phyloP scores from a whole-genome alignment of 2,113 vertebrate genomes.

The Thomomys bottae region DNA sequence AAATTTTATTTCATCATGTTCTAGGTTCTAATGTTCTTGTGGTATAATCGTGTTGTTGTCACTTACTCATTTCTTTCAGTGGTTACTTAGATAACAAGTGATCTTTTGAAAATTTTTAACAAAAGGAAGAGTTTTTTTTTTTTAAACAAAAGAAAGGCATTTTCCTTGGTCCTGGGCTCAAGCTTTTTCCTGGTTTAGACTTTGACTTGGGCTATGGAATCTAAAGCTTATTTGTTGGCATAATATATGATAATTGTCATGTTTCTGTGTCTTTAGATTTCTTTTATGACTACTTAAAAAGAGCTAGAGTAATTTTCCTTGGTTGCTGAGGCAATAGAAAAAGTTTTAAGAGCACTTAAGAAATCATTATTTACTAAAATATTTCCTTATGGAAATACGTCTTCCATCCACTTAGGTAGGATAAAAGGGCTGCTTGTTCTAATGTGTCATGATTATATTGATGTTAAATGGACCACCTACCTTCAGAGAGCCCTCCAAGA shows the following conservation, averaged over 20 bases:
- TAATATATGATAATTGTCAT: slow-evolving; percentile 33
- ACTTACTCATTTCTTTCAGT: slow-evolving; percentile 35
- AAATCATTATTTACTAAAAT: slow-evolving; percentile 37
- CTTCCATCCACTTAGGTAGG: neutral
- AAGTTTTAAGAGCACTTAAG: slow-evolving; percentile 13
- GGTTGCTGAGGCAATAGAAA: neutral
- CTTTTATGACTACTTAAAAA: slow-evolving; percentile 3
- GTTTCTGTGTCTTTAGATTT: slow-evolving; percentile 47
- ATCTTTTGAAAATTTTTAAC: slow-evolving; percentile 43
- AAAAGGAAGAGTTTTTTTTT: too few relatives aligned
- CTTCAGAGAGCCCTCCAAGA: neutral
- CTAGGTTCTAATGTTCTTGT: neutral
- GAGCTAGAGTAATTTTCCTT: slow-evolving; percentile 26
- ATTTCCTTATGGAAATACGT: slow-evolving; percentile 16
- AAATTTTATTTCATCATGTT: slow-evolving; percentile 31
- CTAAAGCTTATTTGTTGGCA: neutral
- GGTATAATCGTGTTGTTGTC: neutral
- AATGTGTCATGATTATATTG: neutral
- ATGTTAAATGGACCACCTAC: neutral
- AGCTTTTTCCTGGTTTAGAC: neutral
- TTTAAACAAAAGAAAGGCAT: neutral
- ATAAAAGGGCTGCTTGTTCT: neutral
- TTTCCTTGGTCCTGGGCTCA: slow-evolving; percentile 30
- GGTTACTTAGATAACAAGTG: neutral
- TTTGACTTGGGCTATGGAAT: slow-evolving; percentile 40